Evolutionary conservation across 2,888 invertebrate species (phyloP).

Genomic region (Seira musarum): DNA sequence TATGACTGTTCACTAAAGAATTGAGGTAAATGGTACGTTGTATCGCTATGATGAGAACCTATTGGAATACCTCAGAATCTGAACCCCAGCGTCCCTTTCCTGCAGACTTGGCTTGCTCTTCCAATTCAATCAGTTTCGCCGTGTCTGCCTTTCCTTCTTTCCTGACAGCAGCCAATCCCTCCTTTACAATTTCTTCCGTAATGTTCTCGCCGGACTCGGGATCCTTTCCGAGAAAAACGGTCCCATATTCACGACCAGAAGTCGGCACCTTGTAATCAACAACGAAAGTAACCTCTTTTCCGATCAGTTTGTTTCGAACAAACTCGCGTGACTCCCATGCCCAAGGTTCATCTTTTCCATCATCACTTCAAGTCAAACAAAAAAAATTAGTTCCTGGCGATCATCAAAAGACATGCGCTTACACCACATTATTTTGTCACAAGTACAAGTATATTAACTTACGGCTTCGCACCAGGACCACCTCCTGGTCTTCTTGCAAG

Average conservation of each 20-base stretch:
- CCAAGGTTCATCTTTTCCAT: constrained; percentile 91
- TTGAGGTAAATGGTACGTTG: too few relatives aligned
- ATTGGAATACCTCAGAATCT: constrained; percentile 60
- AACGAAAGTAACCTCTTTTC: constrained; percentile 89
- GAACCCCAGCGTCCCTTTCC: constrained; percentile 87
- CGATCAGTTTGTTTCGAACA: constrained; percentile 91
- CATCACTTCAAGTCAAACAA: constrained; percentile 73
- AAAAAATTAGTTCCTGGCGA: background rate
- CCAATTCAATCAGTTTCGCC: constrained; percentile 83
- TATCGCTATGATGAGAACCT: background rate
- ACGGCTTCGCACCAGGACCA: constrained; percentile 61
- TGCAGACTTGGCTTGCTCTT: constrained; percentile 90
- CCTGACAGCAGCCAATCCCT: constrained; percentile 90
- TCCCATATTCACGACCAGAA: constrained; percentile 90
- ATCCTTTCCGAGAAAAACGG: constrained; percentile 86
- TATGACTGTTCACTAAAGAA: background rate
- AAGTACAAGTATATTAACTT: too few relatives aligned
- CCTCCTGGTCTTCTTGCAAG: constrained; percentile 83
- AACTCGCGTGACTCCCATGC: constrained; percentile 99
- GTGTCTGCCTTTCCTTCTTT: constrained; percentile 81
- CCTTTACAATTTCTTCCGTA: constrained; percentile 88
- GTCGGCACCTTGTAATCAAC: constrained; percentile 75
- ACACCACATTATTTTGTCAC: too few relatives aligned
- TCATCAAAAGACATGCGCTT: too few relatives aligned
- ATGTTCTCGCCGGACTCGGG: constrained; percentile 85